A percentile compares a stretch with the other conserved stretches of the same genome.
These are phyloP conservation scores for Notospermus geniculatus DNA, from an alignment of 1,140 invertebrate species.

Conservation along the genomic window DNA sequence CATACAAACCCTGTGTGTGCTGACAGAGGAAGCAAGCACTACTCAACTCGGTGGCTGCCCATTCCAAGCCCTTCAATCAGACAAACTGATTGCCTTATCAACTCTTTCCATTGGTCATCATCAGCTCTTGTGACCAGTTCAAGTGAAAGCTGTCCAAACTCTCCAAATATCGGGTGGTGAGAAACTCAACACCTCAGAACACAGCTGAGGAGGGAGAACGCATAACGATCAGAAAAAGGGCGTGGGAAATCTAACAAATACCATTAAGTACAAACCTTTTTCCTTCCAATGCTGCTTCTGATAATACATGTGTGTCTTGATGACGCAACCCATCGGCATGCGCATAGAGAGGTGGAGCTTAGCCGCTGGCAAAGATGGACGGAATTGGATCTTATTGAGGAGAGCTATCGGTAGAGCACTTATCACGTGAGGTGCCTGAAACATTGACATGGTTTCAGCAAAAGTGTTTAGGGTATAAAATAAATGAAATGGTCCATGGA, in stretches of 20 bases:
- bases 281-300: constrained; percentile 49
- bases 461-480: too few species aligned
- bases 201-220: too few species aligned
- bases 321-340: constrained; percentile 52
- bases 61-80: too few species aligned
- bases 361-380: constrained; percentile 41
- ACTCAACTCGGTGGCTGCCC: too few species aligned
- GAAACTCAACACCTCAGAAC: neutral
- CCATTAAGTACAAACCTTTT: constrained; percentile 31
- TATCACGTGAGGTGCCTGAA: constrained; percentile 47
- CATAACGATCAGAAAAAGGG: too few species aligned
- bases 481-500: too few species aligned
- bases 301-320: constrained; percentile 54
- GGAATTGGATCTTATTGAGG: constrained; percentile 52
- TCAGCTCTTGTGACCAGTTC: neutral
- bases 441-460: neutral
- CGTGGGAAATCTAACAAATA: too few species aligned
- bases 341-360: constrained; percentile 52
- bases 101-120: constrained; percentile 14
- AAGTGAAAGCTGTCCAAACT: constrained; percentile 25
- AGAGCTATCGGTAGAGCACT: constrained; percentile 45
- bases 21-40: too few species aligned
- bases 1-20: too few species aligned
- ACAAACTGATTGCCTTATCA: too few species aligned
- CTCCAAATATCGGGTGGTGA: neutral